phyloP scores from a whole-genome alignment of 2,113 vertebrate species.

The Atrichornis clamosus region DNA sequence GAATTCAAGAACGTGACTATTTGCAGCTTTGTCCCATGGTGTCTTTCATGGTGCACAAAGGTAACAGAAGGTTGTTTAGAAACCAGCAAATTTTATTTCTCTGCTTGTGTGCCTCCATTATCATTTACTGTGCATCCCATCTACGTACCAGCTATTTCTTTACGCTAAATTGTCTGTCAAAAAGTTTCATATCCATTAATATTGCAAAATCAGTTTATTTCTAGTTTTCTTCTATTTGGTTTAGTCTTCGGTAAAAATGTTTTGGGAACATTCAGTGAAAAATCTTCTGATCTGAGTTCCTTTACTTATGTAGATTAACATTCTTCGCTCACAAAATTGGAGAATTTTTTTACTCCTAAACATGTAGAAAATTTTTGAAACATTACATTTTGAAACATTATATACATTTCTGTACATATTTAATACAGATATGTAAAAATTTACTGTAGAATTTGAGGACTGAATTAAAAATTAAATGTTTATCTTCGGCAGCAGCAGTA shows the following conservation, averaged over 20 bases:
- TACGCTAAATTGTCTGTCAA: neutral
- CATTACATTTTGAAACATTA: neutral
- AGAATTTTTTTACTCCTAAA: neutral
- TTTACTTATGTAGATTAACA: neutral
- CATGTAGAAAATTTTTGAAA: neutral
- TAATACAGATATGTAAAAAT: neutral
- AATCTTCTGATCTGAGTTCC: neutral
- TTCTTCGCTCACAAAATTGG: neutral
- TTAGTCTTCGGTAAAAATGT: neutral
- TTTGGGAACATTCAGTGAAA: neutral
- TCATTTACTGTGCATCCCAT: neutral
- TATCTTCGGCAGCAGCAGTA: neutral
- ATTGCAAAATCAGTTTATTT: neutral
- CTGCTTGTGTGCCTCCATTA: neutral
- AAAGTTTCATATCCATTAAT: neutral
- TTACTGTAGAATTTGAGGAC: neutral
- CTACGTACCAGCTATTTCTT: neutral
- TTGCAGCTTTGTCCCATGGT: accelerated
- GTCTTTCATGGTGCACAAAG: neutral
- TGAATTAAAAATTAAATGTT: neutral
- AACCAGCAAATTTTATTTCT: neutral
- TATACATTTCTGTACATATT: neutral
- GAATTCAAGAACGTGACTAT: neutral
- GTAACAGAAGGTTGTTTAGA: neutral
- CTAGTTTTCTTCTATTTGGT: neutral